phyloP scores from a whole-genome alignment of 2,797 vertebrate species.

The Erpetoichthys calabaricus region DNA sequence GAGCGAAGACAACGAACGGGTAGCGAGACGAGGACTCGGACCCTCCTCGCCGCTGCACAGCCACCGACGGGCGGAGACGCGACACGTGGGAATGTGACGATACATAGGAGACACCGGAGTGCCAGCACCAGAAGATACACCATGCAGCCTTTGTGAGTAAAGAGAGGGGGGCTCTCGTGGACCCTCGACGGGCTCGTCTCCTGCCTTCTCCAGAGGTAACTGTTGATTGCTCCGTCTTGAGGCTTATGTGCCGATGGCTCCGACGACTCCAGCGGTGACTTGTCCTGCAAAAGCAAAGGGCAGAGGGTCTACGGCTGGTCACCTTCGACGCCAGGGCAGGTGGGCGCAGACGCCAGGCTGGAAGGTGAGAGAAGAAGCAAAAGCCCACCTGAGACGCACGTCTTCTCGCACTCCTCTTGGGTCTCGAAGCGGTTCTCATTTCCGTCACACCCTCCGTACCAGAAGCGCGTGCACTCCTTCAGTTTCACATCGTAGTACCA shows the following conservation, averaged over 20 bases:
- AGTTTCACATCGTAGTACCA: slow-evolving; percentile 67
- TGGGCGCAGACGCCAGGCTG: no score
- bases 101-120: slow-evolving; percentile 48
- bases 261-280: slow-evolving; percentile 35
- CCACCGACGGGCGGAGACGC: no score
- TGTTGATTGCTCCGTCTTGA: slow-evolving; percentile 24
- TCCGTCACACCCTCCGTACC: slow-evolving; percentile 83
- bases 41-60: no score
- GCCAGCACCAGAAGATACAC: slow-evolving; percentile 60
- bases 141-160: slow-evolving; percentile 42
- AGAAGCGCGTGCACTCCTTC: slow-evolving; percentile 73
- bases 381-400: slow-evolving; percentile 64
- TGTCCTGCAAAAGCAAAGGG: slow-evolving; percentile 30
- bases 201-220: slow-evolving; percentile 50
- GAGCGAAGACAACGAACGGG: no score
- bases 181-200: slow-evolving; percentile 31
- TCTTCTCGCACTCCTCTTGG: slow-evolving; percentile 64
- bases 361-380: neutral
- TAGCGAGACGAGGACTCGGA: no score
- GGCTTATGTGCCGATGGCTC: slow-evolving; percentile 58
- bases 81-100: no score
- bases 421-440: slow-evolving; percentile 79
- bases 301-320: no score
- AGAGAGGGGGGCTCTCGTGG: slow-evolving; percentile 19
- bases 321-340: no score